Base-by-base conservation (phyloP, 2,888 invertebrate genomes). In the Darwinula stevensoni region DNA sequence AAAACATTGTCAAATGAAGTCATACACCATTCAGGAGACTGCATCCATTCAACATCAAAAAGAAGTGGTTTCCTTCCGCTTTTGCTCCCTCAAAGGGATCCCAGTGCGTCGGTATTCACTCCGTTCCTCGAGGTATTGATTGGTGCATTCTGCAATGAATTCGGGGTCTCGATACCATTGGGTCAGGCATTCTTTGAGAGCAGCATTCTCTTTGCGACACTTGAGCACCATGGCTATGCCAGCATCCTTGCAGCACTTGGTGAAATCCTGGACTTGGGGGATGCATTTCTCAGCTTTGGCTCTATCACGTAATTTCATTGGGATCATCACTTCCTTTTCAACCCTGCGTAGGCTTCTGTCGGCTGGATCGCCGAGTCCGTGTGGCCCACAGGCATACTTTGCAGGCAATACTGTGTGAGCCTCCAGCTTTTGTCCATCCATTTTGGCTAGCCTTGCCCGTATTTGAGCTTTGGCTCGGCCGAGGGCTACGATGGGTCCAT, bases 311-410 rank as follows among this genome's bases (percentile, higher is more conserved):
- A 91, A 70, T 44, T 72, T 63, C 51, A 82, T 74, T 1, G 86
- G 76, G 47, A 94, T 72, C 39, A 86, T 48, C 13, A 91, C 67
- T 46, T 86, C 78, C 14, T 53, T 53, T 53, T 94, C 94, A 3
- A 88, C 76, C 58, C 66, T 76, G 41, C 91, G 60, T 32, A 94
- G 51, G n/a, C 57, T 56, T 44, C 47, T 61, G 49, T 88, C 86
- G 40, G 73, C 56, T 2, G 84, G 84, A 54, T 86, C 76, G 36
- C 80, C 80, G 38, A 38, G n/a, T 12, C 35, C 39, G 27, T 36
- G 34, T 11, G 39, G 39, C 14, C 39, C 39, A 9, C 35, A 36
- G 6, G 29, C 27, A 13, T 33, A 17, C n/a, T 28, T 29, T 12
- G 22, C 9, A 1, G 39, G 36, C 14, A 39, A 16, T 6, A 39